Base-by-base conservation (phyloP, 2,113 vertebrate genomes). In the Vanacampus margaritifer region DNA sequence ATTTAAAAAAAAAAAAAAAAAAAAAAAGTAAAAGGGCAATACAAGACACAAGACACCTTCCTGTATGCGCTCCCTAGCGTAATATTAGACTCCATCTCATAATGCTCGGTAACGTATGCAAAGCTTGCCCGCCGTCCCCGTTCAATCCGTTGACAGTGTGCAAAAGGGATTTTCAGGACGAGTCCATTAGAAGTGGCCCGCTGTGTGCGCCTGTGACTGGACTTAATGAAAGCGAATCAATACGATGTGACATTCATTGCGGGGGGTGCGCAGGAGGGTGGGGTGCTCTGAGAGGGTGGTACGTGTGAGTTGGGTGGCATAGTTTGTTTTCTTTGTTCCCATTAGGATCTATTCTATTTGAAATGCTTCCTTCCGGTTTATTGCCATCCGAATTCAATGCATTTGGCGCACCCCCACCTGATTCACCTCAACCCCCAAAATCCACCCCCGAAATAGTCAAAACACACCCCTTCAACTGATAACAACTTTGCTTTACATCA, bases 211-310 rank as follows among this genome's bases (percentile, higher is more conserved):
- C 28, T 73, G 36, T 65, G 71, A 69, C 79, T 60, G 45, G 80
- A 76, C 75, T 81, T 76, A 81, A 83, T 84, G 79, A 83, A 70
- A 67, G 50, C 67, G 32, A 74, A 82, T 87, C 82, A 74, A 86
- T 89, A 74, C 76, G 41, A 72, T 79, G 48, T 67, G 36, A 43
- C 59, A 84, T 78, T 78, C 72, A 84, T 84, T 77, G 73, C 19
- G 69, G 84, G 66, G 58, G 78, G 76, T 84, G 75, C 68, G 65
- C 51, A 74, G 67, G 70, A 53, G 21, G 35, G 23, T 57, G 71
- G 69, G 28, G 64, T 21, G 1, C 37, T 81, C 56, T 61, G 7
- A 58, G 39, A 28, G 74, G 26, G 54, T 17, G 54, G 26, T 57
- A 17, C 70, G 69, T 81, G 74, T 32, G 78, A 81, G 79, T 41